Evolutionary conservation across 2,888 invertebrate genomes (phyloP).

Genomic region (Boloria selene): DNA sequence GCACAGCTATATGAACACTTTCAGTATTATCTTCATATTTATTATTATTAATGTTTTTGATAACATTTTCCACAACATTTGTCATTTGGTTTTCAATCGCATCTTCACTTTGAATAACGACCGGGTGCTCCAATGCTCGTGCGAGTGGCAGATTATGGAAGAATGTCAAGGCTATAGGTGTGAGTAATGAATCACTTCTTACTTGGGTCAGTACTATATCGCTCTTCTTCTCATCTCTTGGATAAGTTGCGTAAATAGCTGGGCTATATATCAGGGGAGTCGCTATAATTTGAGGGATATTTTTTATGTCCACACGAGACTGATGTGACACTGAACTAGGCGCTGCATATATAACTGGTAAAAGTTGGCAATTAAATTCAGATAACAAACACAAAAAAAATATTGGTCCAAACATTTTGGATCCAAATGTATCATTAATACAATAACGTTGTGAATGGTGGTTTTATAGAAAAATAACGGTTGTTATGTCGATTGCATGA

Average conservation of each 20-base stretch:
- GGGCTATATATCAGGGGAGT: constrained; percentile 62
- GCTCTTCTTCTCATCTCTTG: constrained; percentile 44
- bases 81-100: constrained; percentile 21
- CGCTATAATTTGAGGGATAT: constrained; percentile 55
- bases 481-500: constrained; percentile 56
- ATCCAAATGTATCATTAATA: constrained; percentile 45
- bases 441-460: constrained; percentile 47
- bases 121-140: constrained; percentile 63
- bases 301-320: constrained; percentile 77
- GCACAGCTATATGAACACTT: background rate
- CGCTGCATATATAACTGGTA: constrained; percentile 67
- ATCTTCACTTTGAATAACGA: constrained; percentile 56
- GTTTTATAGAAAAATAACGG: constrained; percentile 74
- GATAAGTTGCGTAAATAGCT: constrained; percentile 47
- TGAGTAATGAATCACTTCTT: constrained; percentile 53
- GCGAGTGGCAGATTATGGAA: constrained; percentile 66
- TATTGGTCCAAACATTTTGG: constrained; percentile 62
- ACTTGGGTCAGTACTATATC: constrained; percentile 53
- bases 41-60: background rate
- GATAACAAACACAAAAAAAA: constrained; percentile 51
- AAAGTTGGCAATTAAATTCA: constrained; percentile 53
- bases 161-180: constrained; percentile 64
- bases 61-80: background rate
- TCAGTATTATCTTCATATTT: background rate
- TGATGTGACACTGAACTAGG: constrained; percentile 82